phyloP scores from a whole-genome alignment of 2,888 invertebrate genomes.

The Troides aeacus region DNA sequence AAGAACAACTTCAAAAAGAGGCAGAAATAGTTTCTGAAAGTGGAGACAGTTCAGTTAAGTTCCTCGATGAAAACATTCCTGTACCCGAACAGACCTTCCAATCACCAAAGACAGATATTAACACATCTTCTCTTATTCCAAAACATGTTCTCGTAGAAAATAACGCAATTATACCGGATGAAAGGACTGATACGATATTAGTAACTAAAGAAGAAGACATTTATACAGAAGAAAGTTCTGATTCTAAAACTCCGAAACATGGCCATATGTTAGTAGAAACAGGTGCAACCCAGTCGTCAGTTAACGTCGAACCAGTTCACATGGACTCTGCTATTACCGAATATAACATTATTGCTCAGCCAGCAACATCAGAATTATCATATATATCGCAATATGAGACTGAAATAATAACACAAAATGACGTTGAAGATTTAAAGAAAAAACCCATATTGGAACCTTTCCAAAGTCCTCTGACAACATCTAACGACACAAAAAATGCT shows the following conservation, averaged over 20 bases:
- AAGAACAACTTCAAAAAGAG: not conserved
- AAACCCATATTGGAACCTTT: too few relatives aligned
- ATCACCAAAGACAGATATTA: too few relatives aligned
- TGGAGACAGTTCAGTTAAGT: not conserved
- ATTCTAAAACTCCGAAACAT: constrained; percentile 31
- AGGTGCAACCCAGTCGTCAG: constrained; percentile 43
- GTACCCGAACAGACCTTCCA: too few relatives aligned
- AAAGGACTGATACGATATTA: too few relatives aligned
- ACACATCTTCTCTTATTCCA: too few relatives aligned
- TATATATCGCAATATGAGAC: constrained; percentile 54
- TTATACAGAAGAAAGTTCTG: not conserved
- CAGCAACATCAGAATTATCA: constrained; percentile 47
- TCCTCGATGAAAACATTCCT: not conserved
- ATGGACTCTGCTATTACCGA: constrained; percentile 51
- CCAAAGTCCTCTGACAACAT: not conserved
- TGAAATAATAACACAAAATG: constrained; percentile 44
- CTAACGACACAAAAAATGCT: constrained; percentile 41
- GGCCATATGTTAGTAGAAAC: constrained; percentile 41
- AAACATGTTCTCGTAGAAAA: too few relatives aligned
- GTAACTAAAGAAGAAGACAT: not conserved
- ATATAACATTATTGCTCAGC: constrained; percentile 40
- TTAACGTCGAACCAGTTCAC: constrained; percentile 49
- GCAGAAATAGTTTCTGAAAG: not conserved
- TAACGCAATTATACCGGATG: too few relatives aligned
- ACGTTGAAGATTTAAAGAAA: not conserved